These are phyloP conservation scores for Pristionchus maxplancki DNA, from an alignment of 2,888 invertebrate genomes.

Conservation along the genomic window DNA sequence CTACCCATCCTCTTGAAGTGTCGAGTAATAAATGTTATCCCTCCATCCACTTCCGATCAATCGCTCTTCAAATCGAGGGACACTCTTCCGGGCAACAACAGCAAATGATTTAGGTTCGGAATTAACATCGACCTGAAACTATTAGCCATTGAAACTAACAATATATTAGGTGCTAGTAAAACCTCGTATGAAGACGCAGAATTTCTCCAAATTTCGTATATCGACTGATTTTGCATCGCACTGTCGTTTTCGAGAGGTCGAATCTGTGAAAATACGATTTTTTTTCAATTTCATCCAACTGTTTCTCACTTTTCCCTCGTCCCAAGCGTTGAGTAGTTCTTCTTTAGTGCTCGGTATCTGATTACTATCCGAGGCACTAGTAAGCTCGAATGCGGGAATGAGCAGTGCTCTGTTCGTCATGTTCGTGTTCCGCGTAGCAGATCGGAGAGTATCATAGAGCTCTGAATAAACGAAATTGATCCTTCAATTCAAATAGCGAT, in stretches of 20 bases:
- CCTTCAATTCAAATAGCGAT: background rate
- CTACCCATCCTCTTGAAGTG: slow-evolving; percentile 86
- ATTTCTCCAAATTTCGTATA: slow-evolving; percentile 88
- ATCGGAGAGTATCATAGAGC: background rate
- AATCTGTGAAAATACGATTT: background rate
- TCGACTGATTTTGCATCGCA: slow-evolving; percentile 89
- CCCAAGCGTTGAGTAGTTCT: slow-evolving; percentile 85
- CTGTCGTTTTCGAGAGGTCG: slow-evolving; percentile 80
- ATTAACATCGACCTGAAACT: slow-evolving; percentile 87
- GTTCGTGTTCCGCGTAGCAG: background rate
- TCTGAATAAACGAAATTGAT: background rate
- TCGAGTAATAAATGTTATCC: slow-evolving; percentile 84
- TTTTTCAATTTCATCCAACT: background rate
- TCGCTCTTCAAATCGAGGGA: slow-evolving; percentile 87
- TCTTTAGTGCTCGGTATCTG: slow-evolving; percentile 87
- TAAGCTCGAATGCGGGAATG: slow-evolving; percentile 89
- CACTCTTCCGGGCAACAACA: slow-evolving; percentile 84
- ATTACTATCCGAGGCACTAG: slow-evolving; percentile 86
- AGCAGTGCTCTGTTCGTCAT: slow-evolving; percentile 83
- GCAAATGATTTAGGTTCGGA: slow-evolving; percentile 93
- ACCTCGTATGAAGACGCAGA: slow-evolving; percentile 85
- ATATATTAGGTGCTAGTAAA: too few relatives aligned
- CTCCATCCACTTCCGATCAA: slow-evolving; percentile 98
- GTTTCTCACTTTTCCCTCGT: slow-evolving; percentile 83
- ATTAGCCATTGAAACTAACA: too few relatives aligned